Base-by-base conservation (phyloP, 2,888 invertebrate genomes). In the Drymonia ruficornis region DNA sequence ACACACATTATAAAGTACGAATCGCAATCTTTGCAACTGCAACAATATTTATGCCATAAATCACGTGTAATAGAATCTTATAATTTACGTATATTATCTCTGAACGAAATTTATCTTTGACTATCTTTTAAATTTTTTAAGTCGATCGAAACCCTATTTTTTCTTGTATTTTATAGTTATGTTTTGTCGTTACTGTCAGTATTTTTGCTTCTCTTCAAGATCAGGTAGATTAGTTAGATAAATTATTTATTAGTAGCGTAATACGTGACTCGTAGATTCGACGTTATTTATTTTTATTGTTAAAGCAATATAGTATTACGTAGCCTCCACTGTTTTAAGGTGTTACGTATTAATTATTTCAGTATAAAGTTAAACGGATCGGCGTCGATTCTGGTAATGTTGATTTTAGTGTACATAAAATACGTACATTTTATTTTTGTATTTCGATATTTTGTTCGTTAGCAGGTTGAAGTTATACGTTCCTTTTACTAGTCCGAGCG, bases 211-310 rank as follows among this genome's bases (percentile, higher is more conserved):
- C 78, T 86, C 80, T 80, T 83, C 83, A 78, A 75, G 75, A 76
- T 83, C 89, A 91, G 84, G 74, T 90, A 90, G 84, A 77, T 70
- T 89, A 87, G 82, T 88, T 91, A 91, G 87, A 83, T 81, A 87
- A 87, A 88, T 84, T 91, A 91, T 91, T 91, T 89, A 90, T 91
- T 90, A 71, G 80, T 89, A 90, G 86, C 76, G 70, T 83, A 75
- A 76, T 80, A 81, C 83, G 86, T 80, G 78, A 74, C 78, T 71
- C 75, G 80, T 81, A 84, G 83, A 78, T 73, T 78, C 75, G 75
- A 80, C 78, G 76, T 83, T 83, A 87, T 87, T 88, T 88, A 87
- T 87, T 88, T 80, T 79, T 72, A 74, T 80, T 82, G 78, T 78
- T 80, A 78, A 81, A 83, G 78, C 81, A 82, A 81, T 83, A 76